Evolutionary conservation across 2,888 invertebrate genomes (phyloP).

Genomic region (Eucera pruinosa): DNA sequence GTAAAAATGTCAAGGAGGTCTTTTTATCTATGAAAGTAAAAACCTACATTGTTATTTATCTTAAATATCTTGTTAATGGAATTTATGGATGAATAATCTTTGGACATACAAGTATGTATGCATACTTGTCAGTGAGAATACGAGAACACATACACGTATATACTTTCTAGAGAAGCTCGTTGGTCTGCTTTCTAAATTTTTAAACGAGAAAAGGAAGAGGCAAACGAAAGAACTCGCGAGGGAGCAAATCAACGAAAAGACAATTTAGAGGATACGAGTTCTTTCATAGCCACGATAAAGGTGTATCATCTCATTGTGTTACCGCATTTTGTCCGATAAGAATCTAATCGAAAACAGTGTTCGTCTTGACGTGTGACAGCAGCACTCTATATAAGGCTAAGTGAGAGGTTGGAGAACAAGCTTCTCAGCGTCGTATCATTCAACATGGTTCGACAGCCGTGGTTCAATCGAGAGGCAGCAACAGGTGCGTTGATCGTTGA

Average conservation of each 20-base stretch:
- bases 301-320: slow-evolving; percentile 35
- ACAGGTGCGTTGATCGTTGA: slow-evolving; percentile 43
- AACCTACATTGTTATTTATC: neutral
- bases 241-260: neutral
- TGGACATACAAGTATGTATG: neutral
- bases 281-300: slow-evolving; percentile 4
- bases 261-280: neutral
- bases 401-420: slow-evolving; percentile 1
- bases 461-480: slow-evolving; percentile 13
- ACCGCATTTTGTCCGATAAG: slow-evolving; percentile 38
- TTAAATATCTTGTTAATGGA: neutral
- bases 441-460: slow-evolving; percentile 21
- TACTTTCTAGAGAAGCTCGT: slow-evolving; percentile 47
- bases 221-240: neutral
- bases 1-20: neutral
- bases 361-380: slow-evolving; percentile 22
- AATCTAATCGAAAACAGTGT: slow-evolving; percentile 49
- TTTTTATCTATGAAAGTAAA: neutral
- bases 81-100: neutral
- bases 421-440: slow-evolving; percentile 16
- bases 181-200: slow-evolving; percentile 64
- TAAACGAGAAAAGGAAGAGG: slow-evolving; percentile 10
- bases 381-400: slow-evolving; percentile 35
- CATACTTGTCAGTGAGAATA: neutral
- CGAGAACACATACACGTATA: neutral